Percentiles rank a stretch among this genome's conserved stretches.
phyloP scores from a whole-genome alignment of 2,113 vertebrate species.

The Cinclus cinclus region DNA sequence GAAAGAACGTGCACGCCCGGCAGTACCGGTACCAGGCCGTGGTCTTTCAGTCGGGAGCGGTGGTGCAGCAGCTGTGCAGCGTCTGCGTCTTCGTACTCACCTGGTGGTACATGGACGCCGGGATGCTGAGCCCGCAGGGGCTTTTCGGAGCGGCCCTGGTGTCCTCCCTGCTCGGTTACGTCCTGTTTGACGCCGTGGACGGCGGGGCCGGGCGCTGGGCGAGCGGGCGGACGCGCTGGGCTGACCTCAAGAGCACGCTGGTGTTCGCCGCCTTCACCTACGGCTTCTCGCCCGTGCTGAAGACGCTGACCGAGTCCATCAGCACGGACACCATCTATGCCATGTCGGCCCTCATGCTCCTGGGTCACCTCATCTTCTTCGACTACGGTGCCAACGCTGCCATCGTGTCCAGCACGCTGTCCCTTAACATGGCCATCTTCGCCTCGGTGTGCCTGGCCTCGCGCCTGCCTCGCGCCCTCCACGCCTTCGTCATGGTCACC shows the following conservation, averaged over 20 bases:
- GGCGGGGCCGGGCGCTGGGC: constrained; percentile 54
- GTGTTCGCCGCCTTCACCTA: constrained; percentile 94
- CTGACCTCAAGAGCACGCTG: constrained; percentile 88
- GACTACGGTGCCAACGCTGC: constrained; percentile 89
- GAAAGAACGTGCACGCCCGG: constrained; percentile 86
- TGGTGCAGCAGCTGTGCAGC: constrained; percentile 92
- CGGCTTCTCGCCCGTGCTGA: constrained; percentile 91
- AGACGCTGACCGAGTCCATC: constrained; percentile 94
- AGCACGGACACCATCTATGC: constrained; percentile 97
- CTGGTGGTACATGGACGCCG: constrained; percentile 95
- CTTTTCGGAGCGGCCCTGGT: constrained; percentile 79
- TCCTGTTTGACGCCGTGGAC: constrained; percentile 81
- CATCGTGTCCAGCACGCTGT: constrained; percentile 88
- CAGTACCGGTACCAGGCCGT: constrained; percentile 89
- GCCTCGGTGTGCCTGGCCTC: constrained; percentile 95
- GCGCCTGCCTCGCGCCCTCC: constrained; percentile 86
- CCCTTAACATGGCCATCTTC: constrained; percentile 95
- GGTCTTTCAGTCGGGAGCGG: constrained; percentile 88
- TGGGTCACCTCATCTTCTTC: constrained; percentile 92
- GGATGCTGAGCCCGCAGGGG: constrained; percentile 79
- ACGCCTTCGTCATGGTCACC: constrained; percentile 92
- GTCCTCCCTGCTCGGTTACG: constrained; percentile 84
- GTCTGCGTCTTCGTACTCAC: constrained; percentile 90
- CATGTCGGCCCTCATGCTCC: constrained; percentile 92
- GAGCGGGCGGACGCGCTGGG: constrained; percentile 80